Percentiles rank a stretch among this genome's conserved stretches.
These are phyloP conservation scores for Cathartes aura DNA, from an alignment of 2,113 vertebrate genomes.

Conservation along the genomic window DNA sequence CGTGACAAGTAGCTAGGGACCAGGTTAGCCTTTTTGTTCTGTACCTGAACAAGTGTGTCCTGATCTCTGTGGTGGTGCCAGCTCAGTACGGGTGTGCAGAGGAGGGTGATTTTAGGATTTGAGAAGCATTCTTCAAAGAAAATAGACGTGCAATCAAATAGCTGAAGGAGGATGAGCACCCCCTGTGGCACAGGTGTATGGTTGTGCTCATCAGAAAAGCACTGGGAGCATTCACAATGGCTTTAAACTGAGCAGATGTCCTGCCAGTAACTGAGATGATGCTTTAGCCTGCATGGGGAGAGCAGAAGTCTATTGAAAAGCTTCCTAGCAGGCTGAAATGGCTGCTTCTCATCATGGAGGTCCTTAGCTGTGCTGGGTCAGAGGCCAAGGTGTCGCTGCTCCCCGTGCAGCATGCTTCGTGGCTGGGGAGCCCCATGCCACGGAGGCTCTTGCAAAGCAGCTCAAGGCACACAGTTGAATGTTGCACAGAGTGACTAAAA, in stretches of 20 bases:
- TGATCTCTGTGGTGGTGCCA: not conserved
- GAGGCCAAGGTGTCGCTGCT: not conserved
- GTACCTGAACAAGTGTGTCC: not conserved
- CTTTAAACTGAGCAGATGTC: not conserved
- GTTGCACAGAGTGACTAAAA: not conserved
- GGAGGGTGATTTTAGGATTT: not conserved
- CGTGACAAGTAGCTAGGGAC: not conserved
- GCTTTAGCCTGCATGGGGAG: not conserved
- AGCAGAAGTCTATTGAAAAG: not conserved
- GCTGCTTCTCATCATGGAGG: not conserved
- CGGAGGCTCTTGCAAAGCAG: not conserved
- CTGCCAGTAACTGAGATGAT: not conserved
- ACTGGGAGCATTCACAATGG: accelerated
- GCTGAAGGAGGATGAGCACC: not conserved
- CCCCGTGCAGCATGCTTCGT: accelerated
- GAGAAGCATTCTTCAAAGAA: not conserved
- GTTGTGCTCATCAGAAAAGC: not conserved
- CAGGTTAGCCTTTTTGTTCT: not conserved
- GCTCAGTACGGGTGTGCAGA: not conserved
- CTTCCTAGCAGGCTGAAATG: not conserved
- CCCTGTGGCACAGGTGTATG: not conserved
- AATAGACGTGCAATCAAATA: not conserved
- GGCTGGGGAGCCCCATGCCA: accelerated
- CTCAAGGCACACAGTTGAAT: accelerated
- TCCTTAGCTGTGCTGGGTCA: not conserved